These are phyloP conservation scores for Dufourea novaeangliae DNA, from an alignment of 1,140 invertebrate species.

Conservation along the genomic window DNA sequence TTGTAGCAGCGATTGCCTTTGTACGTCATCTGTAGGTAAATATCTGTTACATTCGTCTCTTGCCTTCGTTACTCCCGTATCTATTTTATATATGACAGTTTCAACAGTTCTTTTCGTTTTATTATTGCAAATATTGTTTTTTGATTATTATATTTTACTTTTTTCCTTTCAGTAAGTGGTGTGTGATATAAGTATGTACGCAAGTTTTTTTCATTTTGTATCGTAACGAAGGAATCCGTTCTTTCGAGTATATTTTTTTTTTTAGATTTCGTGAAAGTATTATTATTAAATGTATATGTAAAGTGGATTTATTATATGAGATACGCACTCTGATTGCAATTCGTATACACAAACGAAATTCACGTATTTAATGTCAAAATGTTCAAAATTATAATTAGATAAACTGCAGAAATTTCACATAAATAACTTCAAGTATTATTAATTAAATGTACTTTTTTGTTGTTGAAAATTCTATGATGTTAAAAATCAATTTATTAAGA, in stretches of 20 bases:
- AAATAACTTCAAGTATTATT: background rate
- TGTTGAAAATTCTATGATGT: background rate
- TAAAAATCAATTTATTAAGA: background rate
- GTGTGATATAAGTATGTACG: background rate
- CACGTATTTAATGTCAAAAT: background rate
- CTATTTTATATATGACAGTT: background rate
- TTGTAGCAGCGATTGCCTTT: constrained; percentile 47
- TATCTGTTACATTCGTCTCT: constrained; percentile 26
- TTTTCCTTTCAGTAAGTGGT: background rate
- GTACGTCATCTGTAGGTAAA: constrained; percentile 52
- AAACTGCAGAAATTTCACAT: background rate
- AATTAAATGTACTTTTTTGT: background rate
- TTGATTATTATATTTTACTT: background rate
- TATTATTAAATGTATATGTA: background rate
- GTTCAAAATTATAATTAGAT: background rate
- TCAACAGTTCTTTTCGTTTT: background rate
- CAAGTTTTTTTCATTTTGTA: constrained; percentile 4
- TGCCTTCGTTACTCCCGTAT: constrained; percentile 1
- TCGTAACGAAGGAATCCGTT: background rate
- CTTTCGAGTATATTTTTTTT: background rate
- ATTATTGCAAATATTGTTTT: background rate
- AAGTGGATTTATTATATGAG: background rate
- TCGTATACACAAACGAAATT: background rate
- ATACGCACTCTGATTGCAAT: background rate
- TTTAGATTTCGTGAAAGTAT: background rate